Base-by-base conservation (phyloP, 2,888 invertebrate genomes). In the Callyntrura guangdongensis region DNA sequence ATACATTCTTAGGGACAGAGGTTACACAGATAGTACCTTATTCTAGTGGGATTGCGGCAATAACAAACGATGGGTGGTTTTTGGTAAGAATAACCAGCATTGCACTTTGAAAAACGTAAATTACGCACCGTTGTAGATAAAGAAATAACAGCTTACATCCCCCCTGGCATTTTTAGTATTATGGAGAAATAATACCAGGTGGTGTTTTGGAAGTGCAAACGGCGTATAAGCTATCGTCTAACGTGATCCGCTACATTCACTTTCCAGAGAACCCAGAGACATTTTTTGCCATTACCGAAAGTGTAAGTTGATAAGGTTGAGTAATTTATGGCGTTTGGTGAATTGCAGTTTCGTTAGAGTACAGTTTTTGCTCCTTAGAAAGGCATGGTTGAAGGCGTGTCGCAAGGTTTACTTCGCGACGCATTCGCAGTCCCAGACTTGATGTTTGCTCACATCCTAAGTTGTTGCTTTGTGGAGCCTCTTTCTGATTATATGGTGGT, bases 381-480 rank as follows among this genome's bases (percentile, higher is more conserved):
- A 79, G 91, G 91, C 14, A 53, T 87, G 12, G n/a, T 93, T 11
- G 92, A 93, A 53, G 87, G 91, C 4, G 92, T 93, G 0, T 56
- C 88, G 8, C 85, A 87, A n/a, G 93, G 93, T 8, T 64, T 90
- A 9, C 61, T 91, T 5, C 77, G 86, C 4, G 87, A 88, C n/a
- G 81, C 91, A 4, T 83, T 90, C 47, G 53, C 79, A 1, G 82
- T 93, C 12, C 87, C 89, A 8, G 93, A 93, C 61, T 77, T 93
- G n/a, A 84, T 92, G 59, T 89, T 92, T 61, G 85, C 90, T 6
- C 64, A 92, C 25, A 90, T 93, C 22, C 6, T 74, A 14, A 20
- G 83, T 14, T 89, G 69, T 12, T 90, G 89, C 12, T 93, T 93
- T 84, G 90, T 93, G 25, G 93, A 93, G 67, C 92, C 92, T 14